Percentiles rank a stretch among this genome's conserved stretches.
Conservation (phyloP, 2,888 invertebrate genomes). For the Hirtodrosophila alboralis region DNA sequence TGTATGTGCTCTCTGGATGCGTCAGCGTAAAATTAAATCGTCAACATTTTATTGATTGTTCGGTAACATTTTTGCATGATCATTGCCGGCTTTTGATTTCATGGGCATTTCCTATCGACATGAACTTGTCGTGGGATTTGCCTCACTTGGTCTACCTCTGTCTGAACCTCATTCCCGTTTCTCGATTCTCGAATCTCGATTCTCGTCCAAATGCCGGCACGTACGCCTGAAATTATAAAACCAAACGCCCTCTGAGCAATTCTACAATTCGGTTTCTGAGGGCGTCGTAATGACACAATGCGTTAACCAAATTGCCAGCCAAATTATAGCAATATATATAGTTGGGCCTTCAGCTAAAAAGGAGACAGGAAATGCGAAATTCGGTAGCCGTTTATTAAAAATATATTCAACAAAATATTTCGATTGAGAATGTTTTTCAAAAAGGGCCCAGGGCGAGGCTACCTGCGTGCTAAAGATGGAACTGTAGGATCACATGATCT, state of each 20-base stretch:
- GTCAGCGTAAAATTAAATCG: conserved; percentile 76
- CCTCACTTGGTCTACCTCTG: neutral
- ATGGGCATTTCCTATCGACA: conserved; percentile 67
- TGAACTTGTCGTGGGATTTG: conserved; percentile 63
- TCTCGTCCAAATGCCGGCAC: conserved; percentile 60
- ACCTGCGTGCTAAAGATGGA: conserved; percentile 39
- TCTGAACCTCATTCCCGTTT: neutral
- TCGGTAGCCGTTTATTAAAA: conserved; percentile 76
- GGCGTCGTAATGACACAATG: conserved; percentile 70
- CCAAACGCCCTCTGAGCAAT: conserved; percentile 11
- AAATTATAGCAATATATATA: conserved; percentile 72
- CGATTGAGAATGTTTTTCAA: conserved; percentile 12
- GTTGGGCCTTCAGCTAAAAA: conserved; percentile 8
- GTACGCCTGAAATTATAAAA: conserved; percentile 63
- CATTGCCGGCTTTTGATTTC: conserved; percentile 75
- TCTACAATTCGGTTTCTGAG: conserved; percentile 11
- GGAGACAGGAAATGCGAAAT: conserved; percentile 77
- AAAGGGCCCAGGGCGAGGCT: conserved; percentile 30
- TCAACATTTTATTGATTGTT: conserved; percentile 78
- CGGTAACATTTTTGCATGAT: conserved; percentile 67
- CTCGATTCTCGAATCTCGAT: neutral
- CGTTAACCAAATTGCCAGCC: conserved; percentile 63
- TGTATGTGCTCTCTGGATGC: conserved; percentile 54
- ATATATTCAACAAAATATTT: conserved; percentile 27
- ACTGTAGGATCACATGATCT: conserved; percentile 11